Percentiles rank a stretch among this genome's conserved stretches.
phyloP scores from a whole-genome alignment of 2,888 invertebrate species.

The Falcaria lacertinaria region DNA sequence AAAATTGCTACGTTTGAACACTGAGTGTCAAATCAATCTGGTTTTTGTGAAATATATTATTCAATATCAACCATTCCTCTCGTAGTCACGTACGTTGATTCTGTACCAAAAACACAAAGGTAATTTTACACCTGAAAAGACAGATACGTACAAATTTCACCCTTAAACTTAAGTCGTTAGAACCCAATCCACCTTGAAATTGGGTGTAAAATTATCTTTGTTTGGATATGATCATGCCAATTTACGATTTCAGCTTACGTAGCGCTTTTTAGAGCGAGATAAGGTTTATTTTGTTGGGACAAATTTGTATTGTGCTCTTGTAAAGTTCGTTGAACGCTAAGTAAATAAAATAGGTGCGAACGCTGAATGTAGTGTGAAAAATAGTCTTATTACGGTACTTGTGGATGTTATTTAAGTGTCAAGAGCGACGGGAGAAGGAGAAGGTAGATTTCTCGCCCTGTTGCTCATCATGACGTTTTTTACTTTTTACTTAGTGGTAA shows the following conservation, averaged over 20 bases:
- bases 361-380: constrained; percentile 49
- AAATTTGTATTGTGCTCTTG: not conserved
- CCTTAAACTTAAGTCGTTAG: not conserved
- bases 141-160: not conserved
- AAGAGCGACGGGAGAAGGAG: too few species aligned
- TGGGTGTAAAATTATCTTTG: not conserved
- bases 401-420: not conserved
- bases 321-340: constrained; percentile 60
- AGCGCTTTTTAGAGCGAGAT: not conserved
- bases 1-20: not conserved
- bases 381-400: constrained; percentile 35
- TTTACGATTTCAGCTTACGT: not conserved
- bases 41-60: constrained; percentile 45
- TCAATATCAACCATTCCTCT: constrained; percentile 33
- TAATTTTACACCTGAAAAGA: not conserved
- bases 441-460: too few species aligned
- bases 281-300: not conserved
- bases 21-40: constrained; percentile 38
- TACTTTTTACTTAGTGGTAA: too few species aligned
- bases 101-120: not conserved
- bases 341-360: constrained; percentile 61
- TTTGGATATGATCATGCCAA: not conserved
- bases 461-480: too few species aligned
- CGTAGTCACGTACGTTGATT: constrained; percentile 7
- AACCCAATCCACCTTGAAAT: not conserved